Evolutionary conservation across 2,113 vertebrate genomes (phyloP).

Genomic region (Gila orcuttii): DNA sequence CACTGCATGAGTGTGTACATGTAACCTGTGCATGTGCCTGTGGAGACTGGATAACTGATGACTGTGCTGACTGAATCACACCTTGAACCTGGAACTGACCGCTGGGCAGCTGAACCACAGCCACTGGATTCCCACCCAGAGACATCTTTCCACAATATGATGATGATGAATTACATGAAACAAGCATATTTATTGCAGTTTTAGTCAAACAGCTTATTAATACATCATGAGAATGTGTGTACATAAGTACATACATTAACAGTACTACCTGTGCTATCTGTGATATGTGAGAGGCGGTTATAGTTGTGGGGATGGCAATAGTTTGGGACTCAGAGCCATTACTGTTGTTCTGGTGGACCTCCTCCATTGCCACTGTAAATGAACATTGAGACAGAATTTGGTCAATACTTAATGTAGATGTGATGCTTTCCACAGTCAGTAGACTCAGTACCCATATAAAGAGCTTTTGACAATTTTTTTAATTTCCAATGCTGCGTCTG

Average conservation of each 20-base stretch:
- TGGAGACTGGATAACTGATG: conserved; percentile 97
- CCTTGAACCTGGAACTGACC: conserved; percentile 98
- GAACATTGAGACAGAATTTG: conserved; percentile 29
- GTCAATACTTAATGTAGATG: not conserved
- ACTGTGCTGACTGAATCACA: conserved; percentile 98
- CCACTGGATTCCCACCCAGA: conserved; percentile 87
- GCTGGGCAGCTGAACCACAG: conserved; percentile 94
- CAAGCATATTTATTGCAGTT: not conserved
- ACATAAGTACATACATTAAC: not conserved
- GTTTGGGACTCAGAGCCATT: conserved; percentile 74
- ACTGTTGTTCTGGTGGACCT: conserved; percentile 72
- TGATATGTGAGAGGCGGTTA: conserved; percentile 73
- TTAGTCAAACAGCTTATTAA: not conserved
- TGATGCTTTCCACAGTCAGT: not conserved
- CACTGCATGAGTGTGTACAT: not conserved
- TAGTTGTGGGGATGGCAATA: conserved; percentile 69
- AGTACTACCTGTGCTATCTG: conserved; percentile 78
- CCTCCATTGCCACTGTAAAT: conserved; percentile 75
- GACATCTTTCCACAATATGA: conserved; percentile 80
- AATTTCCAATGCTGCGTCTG: not conserved
- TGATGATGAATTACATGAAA: not conserved
- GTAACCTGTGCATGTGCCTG: conserved; percentile 95
- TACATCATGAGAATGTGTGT: not conserved
- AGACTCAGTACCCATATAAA: not conserved
- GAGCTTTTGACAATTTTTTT: not conserved